Conservation (phyloP, 2,113 vertebrate species). For the Labrus mixtus region DNA sequence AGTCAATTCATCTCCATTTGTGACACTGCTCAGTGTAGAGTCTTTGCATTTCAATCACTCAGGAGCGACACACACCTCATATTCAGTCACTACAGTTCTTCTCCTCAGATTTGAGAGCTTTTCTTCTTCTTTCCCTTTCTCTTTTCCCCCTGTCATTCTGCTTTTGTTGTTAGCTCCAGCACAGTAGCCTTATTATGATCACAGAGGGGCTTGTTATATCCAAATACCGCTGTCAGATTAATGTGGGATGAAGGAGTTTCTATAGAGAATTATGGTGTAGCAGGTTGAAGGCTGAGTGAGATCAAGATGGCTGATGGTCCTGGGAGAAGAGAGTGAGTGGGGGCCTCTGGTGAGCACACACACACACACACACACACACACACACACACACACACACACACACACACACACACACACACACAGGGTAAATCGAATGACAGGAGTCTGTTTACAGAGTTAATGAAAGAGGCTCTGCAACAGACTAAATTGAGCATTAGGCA, state of each 20-base stretch:
- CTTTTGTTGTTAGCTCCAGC: background rate
- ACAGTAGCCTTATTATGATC: background rate
- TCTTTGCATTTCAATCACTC: slow-evolving; percentile 51
- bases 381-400: no score
- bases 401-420: no score
- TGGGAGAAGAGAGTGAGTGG: slow-evolving; percentile 9
- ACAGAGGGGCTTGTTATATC: background rate
- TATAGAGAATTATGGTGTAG: slow-evolving; percentile 2
- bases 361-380: no score
- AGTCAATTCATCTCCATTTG: slow-evolving; percentile 60
- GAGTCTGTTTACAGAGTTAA: slow-evolving; percentile 68
- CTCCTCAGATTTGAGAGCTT: background rate
- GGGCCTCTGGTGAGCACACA: slow-evolving; percentile 12
- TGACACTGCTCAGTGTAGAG: slow-evolving; percentile 1
- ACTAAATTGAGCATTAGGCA: slow-evolving; percentile 51
- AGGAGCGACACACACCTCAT: slow-evolving; percentile 28
- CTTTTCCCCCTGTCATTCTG: background rate
- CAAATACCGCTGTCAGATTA: background rate
- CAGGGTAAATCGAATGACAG: slow-evolving; percentile 29
- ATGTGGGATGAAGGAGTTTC: slow-evolving; percentile 14
- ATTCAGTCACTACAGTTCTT: slow-evolving; percentile 16
- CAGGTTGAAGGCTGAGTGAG: slow-evolving; percentile 23
- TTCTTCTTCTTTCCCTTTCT: background rate
- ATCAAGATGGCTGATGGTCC: slow-evolving; percentile 52
- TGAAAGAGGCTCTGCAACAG: slow-evolving; percentile 56